Evolutionary conservation across 2,113 vertebrate species (phyloP), one percentile per base, ranked within the genome.

Genomic region (Thalassoma bifasciatum): DNA sequence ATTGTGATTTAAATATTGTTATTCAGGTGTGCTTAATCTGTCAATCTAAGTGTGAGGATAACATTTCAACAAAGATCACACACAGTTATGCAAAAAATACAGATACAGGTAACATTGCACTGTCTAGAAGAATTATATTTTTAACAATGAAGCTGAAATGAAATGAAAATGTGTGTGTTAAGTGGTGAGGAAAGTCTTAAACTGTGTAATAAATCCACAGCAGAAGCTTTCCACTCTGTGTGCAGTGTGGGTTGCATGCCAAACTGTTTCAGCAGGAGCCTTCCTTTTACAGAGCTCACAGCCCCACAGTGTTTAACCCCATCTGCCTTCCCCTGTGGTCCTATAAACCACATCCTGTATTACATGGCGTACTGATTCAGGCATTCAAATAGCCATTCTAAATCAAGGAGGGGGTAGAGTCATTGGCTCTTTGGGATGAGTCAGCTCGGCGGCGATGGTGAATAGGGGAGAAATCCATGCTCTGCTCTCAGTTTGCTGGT

Each of bases 321-420:
- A 73, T 82, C 66, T 72, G 24, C 70, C 81, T 70, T 73, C 65
- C 81, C 68, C 88, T 51, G 57, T 78, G 84, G 84, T 88, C 83
- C 87, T 63, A 65, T 87, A 87, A 82, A 81, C 75, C 72, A 75
- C 75, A 60, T 74, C 73, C 81, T 77, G 70, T 66, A 87, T 90
- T 88, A 81, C 83, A 89, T 79, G 81, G 82, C 62, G 81, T 77
- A 80, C 71, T 86, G 81, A 86, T 70, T 89, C 75, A 83, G 78
- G 75, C 70, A 82, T 79, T 86, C 62, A 82, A 81, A 86, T 81
- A 24, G 72, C 72, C 58, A 47, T 34, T 77, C 65, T 53, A 79
- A 63, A 75, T 79, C 85, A 82, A 67, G 46, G 61, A 54, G 54
- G 23, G 49, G 63, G 49, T 30, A 52, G 68, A 86, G 83, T 86